These are phyloP conservation scores for Ceyx margarethae DNA, from an alignment of 2,113 vertebrate genomes.

Conservation along the genomic window DNA sequence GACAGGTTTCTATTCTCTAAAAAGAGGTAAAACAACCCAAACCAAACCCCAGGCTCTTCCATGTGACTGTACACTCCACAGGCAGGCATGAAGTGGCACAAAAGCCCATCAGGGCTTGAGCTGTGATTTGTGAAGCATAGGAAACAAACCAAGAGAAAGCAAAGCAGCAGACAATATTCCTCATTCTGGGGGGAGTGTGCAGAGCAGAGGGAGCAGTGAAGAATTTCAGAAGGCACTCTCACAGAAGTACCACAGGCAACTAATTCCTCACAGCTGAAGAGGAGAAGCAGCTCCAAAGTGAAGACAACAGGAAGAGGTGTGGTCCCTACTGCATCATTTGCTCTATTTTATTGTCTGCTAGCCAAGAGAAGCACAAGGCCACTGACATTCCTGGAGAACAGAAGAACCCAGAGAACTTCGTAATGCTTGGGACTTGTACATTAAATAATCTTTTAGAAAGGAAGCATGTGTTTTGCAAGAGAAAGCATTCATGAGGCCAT, in stretches of 20 bases:
- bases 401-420: background rate
- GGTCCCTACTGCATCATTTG: conserved; percentile 5
- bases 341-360: background rate
- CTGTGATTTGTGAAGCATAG: background rate
- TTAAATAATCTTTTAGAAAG: background rate
- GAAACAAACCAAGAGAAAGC: background rate
- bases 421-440: background rate
- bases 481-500: background rate
- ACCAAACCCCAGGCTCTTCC: background rate
- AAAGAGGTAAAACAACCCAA: background rate
- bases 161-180: background rate
- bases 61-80: rapidly evolving
- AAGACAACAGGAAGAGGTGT: conserved; percentile 24
- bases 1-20: background rate
- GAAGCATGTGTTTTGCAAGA: background rate
- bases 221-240: background rate
- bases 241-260: background rate
- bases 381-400: background rate
- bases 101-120: background rate
- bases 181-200: background rate
- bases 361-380: conserved; percentile 7
- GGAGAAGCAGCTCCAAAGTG: background rate
- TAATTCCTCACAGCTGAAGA: conserved; percentile 14
- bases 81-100: background rate
- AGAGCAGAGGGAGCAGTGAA: background rate